Conservation (phyloP, 2,797 vertebrate species). For the Gymnoscopelus microlampas region DNA sequence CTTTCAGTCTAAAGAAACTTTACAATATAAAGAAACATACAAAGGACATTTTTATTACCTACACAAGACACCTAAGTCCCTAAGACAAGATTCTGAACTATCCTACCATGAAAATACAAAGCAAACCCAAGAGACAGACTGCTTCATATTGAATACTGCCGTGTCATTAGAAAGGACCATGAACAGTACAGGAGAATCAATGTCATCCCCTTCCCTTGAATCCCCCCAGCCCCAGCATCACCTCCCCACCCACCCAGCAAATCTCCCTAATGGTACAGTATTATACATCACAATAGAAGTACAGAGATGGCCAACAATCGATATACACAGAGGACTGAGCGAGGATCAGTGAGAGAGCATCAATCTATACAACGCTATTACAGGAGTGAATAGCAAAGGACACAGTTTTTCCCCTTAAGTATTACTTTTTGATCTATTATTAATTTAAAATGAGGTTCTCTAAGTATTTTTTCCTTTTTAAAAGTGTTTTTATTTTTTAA, state of each 20-base stretch:
- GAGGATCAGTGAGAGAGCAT: constrained; percentile 78
- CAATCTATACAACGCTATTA: constrained; percentile 79
- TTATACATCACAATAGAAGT: constrained; percentile 90
- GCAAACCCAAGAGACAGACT: constrained; percentile 86
- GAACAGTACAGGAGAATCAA: constrained; percentile 80
- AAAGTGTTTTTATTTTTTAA: constrained; percentile 72
- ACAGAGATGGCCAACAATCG: constrained; percentile 85
- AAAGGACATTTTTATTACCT: constrained; percentile 88
- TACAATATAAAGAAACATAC: constrained; percentile 87
- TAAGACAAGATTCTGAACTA: constrained; percentile 86
- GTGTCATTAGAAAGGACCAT: constrained; percentile 84
- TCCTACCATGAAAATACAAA: constrained; percentile 87
- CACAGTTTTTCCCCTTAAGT: constrained; percentile 59
- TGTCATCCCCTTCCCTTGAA: constrained; percentile 63
- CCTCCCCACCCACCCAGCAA: constrained; percentile 77
- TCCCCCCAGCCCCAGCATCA: constrained; percentile 66
- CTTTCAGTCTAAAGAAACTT: constrained; percentile 87
- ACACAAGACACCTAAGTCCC: constrained; percentile 88
- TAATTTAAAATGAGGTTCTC: constrained; percentile 81
- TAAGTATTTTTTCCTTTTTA: constrained; percentile 71
- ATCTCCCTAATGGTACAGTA: constrained; percentile 88
- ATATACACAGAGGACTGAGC: constrained; percentile 82
- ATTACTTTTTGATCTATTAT: constrained; percentile 68
- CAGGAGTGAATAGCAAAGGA: constrained; percentile 73
- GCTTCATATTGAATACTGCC: constrained; percentile 89